Percentiles rank a stretch among this genome's conserved stretches.
These are phyloP conservation scores for Seriola dumerili DNA, from an alignment of 2,113 vertebrate species.

Conservation along the genomic window DNA sequence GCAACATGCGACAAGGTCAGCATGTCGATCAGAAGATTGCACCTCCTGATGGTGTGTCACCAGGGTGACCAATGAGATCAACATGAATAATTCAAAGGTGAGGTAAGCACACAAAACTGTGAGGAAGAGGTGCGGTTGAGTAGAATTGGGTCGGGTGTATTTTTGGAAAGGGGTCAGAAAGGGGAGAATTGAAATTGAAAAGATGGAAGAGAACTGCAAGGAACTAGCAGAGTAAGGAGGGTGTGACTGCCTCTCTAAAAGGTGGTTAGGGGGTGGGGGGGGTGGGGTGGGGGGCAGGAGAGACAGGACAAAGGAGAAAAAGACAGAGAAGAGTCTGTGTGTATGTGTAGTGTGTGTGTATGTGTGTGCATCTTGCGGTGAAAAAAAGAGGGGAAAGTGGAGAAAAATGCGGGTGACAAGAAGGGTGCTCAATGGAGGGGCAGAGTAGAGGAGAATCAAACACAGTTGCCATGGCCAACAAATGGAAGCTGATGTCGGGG, in stretches of 20 bases:
- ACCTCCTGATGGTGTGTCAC: too few species aligned
- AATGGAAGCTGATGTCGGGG: constrained; percentile 76
- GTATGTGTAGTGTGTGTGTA: constrained; percentile 11
- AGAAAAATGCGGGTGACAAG: constrained; percentile 50
- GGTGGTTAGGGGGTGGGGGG: not conserved
- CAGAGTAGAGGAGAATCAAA: constrained; percentile 75
- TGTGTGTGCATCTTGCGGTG: constrained; percentile 10
- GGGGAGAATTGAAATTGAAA: too few species aligned
- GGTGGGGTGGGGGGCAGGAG: constrained; percentile 18
- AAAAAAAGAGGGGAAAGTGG: not conserved
- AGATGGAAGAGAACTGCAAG: too few species aligned
- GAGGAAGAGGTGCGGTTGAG: too few species aligned
- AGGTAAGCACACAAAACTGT: too few species aligned
- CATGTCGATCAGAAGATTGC: too few species aligned
- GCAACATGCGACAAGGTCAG: too few species aligned
- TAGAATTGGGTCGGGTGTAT: too few species aligned
- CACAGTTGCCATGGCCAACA: constrained; percentile 84
- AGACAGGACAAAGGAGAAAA: constrained; percentile 17
- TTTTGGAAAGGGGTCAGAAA: too few species aligned
- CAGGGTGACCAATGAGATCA: too few species aligned
- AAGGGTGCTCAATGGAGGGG: constrained; percentile 55
- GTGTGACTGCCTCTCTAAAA: constrained; percentile 17
- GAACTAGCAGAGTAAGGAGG: too few species aligned
- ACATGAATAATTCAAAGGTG: too few species aligned
- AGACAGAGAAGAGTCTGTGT: constrained; percentile 17